Conservation (phyloP, 2,797 vertebrate genomes). For the Saxicola maurus region DNA sequence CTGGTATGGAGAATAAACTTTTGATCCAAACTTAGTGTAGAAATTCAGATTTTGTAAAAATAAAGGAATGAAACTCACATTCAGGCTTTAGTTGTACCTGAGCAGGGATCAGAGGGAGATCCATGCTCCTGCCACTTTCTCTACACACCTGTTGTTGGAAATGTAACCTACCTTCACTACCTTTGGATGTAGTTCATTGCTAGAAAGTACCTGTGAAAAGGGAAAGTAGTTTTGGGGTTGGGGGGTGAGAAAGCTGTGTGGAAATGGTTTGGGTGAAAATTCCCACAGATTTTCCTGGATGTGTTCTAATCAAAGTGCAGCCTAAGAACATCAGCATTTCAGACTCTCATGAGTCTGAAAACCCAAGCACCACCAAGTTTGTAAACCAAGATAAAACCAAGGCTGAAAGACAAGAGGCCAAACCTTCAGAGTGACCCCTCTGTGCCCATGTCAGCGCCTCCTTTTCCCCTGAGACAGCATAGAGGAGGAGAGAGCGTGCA, state of each 20-base stretch:
- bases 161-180: fast-evolving
- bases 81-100: not conserved
- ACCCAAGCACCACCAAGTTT: not conserved
- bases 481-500: not conserved
- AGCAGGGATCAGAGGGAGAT: not conserved
- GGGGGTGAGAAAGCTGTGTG: not conserved
- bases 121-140: not conserved
- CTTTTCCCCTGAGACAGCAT: not conserved
- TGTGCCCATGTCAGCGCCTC: not conserved
- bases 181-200: not conserved
- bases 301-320: not conserved
- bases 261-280: not conserved
- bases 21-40: constrained; percentile 15
- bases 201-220: not conserved
- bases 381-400: not conserved
- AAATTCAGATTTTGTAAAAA: not conserved
- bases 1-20: constrained; percentile 24
- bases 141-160: not conserved
- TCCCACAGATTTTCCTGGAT: not conserved
- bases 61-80: not conserved
- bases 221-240: not conserved
- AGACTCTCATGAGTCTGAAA: not conserved
- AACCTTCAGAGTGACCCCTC: not conserved
- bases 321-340: not conserved
- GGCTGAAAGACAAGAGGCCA: not conserved